Evolutionary conservation across 2,888 invertebrate species (phyloP).

Genomic region (Gastracanthus pulcherrimus): DNA sequence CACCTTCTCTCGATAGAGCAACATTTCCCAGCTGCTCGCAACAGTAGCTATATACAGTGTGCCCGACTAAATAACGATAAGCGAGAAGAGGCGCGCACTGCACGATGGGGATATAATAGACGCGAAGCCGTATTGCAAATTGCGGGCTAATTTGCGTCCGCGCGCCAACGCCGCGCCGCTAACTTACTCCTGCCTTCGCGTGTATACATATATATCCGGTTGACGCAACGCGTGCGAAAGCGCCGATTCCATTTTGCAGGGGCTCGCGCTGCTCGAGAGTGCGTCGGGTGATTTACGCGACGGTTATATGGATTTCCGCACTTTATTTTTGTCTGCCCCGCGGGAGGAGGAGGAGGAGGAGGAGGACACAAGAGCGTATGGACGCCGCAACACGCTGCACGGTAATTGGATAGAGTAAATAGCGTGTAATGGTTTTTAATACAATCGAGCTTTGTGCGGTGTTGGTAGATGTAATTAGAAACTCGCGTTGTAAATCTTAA

Average conservation of each 20-base stretch:
- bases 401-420: not conserved
- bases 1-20: too few species aligned
- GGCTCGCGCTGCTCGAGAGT: not conserved
- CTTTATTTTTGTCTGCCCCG: not conserved
- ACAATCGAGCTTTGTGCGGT: not conserved
- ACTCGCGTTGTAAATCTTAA: not conserved
- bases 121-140: slow-evolving; percentile 13
- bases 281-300: slow-evolving; percentile 19
- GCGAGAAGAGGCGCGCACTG: not conserved
- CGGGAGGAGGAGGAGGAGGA: too few species aligned
- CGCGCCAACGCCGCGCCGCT: not conserved
- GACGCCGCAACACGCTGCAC: too few species aligned
- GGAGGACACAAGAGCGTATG: too few species aligned
- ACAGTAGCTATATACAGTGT: too few species aligned
- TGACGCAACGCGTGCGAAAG: slow-evolving; percentile 20
- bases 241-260: slow-evolving; percentile 7
- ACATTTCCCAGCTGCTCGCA: too few species aligned
- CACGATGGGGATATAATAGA: slow-evolving; percentile 13
- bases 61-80: not conserved
- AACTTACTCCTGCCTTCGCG: too few species aligned
- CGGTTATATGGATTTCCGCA: slow-evolving; percentile 29
- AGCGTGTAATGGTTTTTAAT: not conserved
- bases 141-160: slow-evolving; percentile 29
- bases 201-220: not conserved
- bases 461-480: not conserved